Evolutionary conservation across 2,888 invertebrate species (phyloP).

Genomic region (Megamerina dolium): DNA sequence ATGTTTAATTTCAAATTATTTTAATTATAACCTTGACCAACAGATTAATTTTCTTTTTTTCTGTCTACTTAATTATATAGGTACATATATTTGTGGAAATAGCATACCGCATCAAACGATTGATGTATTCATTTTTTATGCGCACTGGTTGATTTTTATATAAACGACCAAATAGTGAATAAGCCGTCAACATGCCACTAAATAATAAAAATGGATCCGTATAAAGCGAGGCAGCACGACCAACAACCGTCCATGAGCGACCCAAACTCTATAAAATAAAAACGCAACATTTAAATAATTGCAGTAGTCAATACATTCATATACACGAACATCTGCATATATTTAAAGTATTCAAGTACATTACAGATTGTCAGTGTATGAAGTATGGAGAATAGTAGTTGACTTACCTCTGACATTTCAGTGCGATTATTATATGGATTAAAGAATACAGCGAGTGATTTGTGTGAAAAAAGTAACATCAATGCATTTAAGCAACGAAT

Average conservation of each 20-base stretch:
- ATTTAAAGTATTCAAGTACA: not conserved
- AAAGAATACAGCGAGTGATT: conserved; percentile 66
- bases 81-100: not conserved
- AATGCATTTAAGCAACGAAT: conserved; percentile 61
- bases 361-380: not conserved
- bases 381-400: not conserved
- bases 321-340: too few relatives aligned
- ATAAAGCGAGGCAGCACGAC: conserved; percentile 63
- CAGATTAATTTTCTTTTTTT: too few relatives aligned
- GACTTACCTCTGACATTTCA: conserved; percentile 57
- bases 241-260: conserved; percentile 61
- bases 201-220: conserved; percentile 68
- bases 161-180: conserved; percentile 57
- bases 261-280: conserved; percentile 52
- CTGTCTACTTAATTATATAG: too few relatives aligned
- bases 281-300: not conserved
- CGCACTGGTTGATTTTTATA: conserved; percentile 53
- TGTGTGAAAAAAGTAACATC: conserved; percentile 60
- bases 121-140: conserved; percentile 57
- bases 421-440: conserved; percentile 63
- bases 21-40: not conserved
- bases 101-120: conserved; percentile 54
- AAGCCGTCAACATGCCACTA: conserved; percentile 61
- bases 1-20: not conserved
- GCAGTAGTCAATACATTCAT: too few relatives aligned